phyloP scores from a whole-genome alignment of 2,888 invertebrate genomes.

The Trichopoda pennipes region DNA sequence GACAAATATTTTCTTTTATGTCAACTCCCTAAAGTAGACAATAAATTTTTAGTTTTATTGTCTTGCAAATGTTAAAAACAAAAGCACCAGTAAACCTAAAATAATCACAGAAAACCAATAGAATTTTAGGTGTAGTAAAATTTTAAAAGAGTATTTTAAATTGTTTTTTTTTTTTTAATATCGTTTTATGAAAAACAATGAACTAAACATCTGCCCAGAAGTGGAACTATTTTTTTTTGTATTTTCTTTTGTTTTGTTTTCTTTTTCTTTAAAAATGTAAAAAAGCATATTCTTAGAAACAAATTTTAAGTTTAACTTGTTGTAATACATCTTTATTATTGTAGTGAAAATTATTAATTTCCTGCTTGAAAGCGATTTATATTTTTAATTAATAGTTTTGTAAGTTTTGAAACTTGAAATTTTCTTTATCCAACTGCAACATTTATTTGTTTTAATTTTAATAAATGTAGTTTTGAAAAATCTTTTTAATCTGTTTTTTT shows the following conservation, averaged over 20 bases:
- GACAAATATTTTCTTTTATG: constrained; percentile 21
- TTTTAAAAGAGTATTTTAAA: constrained; percentile 4
- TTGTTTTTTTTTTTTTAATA: constrained; percentile 19
- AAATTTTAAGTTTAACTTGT: too few relatives aligned
- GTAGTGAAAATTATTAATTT: too few relatives aligned
- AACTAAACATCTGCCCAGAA: not conserved
- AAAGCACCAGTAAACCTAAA: constrained; percentile 9
- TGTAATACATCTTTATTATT: too few relatives aligned
- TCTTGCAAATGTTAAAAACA: not conserved
- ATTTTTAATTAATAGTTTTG: too few relatives aligned
- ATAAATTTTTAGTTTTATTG: constrained; percentile 19
- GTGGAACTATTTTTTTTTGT: not conserved
- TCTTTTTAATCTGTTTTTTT: too few relatives aligned
- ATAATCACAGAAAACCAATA: constrained; percentile 47
- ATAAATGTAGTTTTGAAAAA: too few relatives aligned
- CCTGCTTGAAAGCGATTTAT: too few relatives aligned
- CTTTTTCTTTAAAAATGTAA: too few relatives aligned
- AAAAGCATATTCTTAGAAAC: too few relatives aligned
- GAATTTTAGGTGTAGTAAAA: not conserved
- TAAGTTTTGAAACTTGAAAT: too few relatives aligned
- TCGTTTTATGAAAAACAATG: constrained; percentile 1
- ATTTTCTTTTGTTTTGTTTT: not conserved
- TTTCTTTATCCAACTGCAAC: too few relatives aligned
- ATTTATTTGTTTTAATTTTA: too few relatives aligned
- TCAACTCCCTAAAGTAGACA: constrained; percentile 42